These are phyloP conservation scores for Camponotus pennsylvanicus DNA, from an alignment of 1,140 invertebrate genomes.

Conservation along the genomic window DNA sequence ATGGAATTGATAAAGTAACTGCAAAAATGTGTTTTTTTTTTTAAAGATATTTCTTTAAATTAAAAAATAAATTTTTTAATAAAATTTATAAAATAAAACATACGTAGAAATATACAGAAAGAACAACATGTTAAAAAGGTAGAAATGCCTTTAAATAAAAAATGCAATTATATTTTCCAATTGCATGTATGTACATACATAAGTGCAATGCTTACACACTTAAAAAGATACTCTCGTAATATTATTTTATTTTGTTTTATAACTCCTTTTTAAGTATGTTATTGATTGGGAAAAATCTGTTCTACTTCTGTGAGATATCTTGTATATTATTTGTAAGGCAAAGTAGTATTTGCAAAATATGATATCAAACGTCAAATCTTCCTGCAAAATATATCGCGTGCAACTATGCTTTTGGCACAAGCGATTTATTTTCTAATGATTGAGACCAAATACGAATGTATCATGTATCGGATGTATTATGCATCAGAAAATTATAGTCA, in stretches of 20 bases:
- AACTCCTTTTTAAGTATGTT: not conserved
- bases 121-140: not conserved
- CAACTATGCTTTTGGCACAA: not conserved
- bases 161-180: not conserved
- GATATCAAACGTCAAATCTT: conserved; percentile 13
- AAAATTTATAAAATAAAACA: not conserved
- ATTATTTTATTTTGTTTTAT: not conserved
- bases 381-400: not conserved
- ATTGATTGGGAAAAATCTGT: not conserved
- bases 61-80: not conserved
- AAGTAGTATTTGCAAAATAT: not conserved
- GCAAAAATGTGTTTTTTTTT: not conserved
- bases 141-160: not conserved
- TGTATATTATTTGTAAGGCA: not conserved
- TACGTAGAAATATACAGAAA: not conserved
- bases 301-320: not conserved
- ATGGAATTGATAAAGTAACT: not conserved
- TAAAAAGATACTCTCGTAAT: not conserved
- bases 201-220: not conserved
- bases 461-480: conserved; percentile 28
- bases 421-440: conserved; percentile 24
- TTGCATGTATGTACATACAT: not conserved
- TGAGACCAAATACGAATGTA: conserved; percentile 7
- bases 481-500: conserved; percentile 28
- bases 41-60: not conserved